A percentile compares a stretch with the other conserved stretches of the same genome.
Evolutionary conservation across 2,888 invertebrate species (phyloP).

Genomic region (Nudaria mundana): DNA sequence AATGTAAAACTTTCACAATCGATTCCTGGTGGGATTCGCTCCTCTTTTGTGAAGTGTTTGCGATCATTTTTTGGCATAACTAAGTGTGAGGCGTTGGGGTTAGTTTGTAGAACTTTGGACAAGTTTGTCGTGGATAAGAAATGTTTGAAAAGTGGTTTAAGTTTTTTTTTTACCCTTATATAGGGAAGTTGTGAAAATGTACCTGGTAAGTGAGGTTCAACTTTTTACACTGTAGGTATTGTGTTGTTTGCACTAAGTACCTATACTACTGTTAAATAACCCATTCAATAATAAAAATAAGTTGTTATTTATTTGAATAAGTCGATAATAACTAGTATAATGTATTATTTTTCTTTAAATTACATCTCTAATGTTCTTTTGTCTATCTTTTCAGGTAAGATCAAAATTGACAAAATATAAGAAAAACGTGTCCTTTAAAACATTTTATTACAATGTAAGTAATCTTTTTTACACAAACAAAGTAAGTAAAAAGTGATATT

Average conservation of each 20-base stretch:
- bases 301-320: too few species aligned
- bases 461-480: too few species aligned
- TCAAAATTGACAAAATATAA: not conserved
- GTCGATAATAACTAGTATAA: too few species aligned
- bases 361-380: not conserved
- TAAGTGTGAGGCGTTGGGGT: conserved; percentile 27
- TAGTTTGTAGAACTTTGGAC: conserved; percentile 26
- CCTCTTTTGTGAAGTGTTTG: conserved; percentile 24
- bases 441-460: too few species aligned
- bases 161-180: conserved; percentile 28
- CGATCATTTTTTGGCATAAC: conserved; percentile 30
- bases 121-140: conserved; percentile 26
- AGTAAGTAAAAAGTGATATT: too few species aligned
- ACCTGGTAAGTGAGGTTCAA: not conserved
- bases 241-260: too few species aligned
- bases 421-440: too few species aligned
- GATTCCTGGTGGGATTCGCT: conserved; percentile 15
- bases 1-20: conserved; percentile 16
- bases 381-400: conserved; percentile 8
- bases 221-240: too few species aligned
- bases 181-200: conserved; percentile 7
- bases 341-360: too few species aligned
- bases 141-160: conserved; percentile 27
- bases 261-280: too few species aligned
- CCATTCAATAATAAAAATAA: too few species aligned